These are phyloP conservation scores for Polyodon spathula DNA, from an alignment of 2,113 vertebrate genomes.

Conservation along the genomic window DNA sequence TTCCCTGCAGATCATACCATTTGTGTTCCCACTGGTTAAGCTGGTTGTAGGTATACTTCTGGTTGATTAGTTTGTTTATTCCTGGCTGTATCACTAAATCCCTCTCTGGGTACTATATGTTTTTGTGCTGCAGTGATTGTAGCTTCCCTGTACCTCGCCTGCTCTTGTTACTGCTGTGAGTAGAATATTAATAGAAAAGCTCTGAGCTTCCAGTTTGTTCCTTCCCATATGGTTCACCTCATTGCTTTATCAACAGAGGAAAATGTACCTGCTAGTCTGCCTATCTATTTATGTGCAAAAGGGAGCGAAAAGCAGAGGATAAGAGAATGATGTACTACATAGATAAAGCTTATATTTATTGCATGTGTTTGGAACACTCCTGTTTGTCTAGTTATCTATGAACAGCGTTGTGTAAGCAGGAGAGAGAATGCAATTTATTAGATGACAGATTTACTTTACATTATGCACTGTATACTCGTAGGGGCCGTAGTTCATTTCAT, in stretches of 20 bases:
- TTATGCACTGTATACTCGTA: background rate
- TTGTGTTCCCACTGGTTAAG: too few species aligned
- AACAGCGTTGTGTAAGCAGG: too few species aligned
- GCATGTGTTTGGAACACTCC: background rate
- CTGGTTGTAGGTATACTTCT: too few species aligned
- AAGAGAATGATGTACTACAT: background rate
- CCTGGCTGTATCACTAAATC: too few species aligned
- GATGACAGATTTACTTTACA: background rate
- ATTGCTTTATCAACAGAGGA: background rate
- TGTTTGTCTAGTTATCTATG: background rate
- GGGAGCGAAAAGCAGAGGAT: background rate
- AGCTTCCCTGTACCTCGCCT: background rate
- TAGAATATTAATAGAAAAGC: background rate
- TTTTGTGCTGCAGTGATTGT: background rate
- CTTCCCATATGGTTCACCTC: background rate
- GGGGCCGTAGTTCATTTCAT: too few species aligned
- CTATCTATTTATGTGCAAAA: background rate
- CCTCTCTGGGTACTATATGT: background rate
- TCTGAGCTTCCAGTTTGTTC: background rate
- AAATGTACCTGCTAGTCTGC: conserved; percentile 1
- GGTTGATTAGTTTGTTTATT: too few species aligned
- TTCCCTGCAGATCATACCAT: too few species aligned
- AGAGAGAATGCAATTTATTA: background rate
- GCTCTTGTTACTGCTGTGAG: background rate
- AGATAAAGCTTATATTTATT: conserved; percentile 2